Evolutionary conservation across 2,113 vertebrate genomes (phyloP).

Genomic region (Bufo gargarizans): DNA sequence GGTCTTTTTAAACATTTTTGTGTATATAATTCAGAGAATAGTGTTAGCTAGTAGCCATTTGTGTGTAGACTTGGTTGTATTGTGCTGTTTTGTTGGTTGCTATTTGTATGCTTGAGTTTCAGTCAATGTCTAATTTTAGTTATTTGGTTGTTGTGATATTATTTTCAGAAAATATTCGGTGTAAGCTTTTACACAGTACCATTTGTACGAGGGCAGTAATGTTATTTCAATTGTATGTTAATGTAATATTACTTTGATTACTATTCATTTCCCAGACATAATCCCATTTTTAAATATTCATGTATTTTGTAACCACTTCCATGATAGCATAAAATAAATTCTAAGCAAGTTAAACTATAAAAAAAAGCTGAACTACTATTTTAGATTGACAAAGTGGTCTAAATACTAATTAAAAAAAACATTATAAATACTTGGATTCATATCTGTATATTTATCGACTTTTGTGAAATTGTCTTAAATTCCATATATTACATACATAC

Average conservation of each 20-base stretch:
- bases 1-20: neutral
- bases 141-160: neutral
- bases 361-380: neutral
- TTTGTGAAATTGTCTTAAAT: conserved; percentile 9
- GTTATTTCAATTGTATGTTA: neutral
- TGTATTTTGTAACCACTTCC: neutral
- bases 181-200: neutral
- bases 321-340: neutral
- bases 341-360: neutral
- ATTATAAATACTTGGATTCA: neutral
- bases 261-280: neutral
- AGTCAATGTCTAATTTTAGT: neutral
- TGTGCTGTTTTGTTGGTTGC: neutral
- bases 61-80: neutral
- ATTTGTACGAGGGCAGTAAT: too few relatives aligned
- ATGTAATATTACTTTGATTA: neutral
- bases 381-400: neutral
- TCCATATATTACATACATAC: conserved; percentile 45
- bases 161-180: neutral
- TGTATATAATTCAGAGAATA: neutral
- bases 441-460: neutral
- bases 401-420: neutral
- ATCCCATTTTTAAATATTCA: neutral
- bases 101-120: neutral
- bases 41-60: neutral